Percentiles rank a stretch among this genome's conserved stretches.
These are phyloP conservation scores for Antheraea pernyi DNA, from an alignment of 1,140 invertebrate genomes.

Conservation along the genomic window DNA sequence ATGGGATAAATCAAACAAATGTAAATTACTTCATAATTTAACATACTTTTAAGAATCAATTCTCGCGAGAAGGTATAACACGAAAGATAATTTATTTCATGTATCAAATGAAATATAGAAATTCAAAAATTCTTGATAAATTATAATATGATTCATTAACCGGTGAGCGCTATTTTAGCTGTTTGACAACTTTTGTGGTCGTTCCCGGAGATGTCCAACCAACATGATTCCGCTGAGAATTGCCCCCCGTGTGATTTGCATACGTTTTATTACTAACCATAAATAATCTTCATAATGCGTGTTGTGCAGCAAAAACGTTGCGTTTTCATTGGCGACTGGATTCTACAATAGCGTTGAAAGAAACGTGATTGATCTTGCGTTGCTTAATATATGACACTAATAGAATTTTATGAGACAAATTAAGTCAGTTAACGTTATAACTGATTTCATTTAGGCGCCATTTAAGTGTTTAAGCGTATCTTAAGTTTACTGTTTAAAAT, in stretches of 20 bases:
- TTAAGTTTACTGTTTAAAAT: neutral
- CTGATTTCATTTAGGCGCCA: constrained; percentile 13
- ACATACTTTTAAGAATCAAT: no score
- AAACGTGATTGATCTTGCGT: constrained; percentile 12
- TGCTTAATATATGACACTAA: constrained; percentile 11
- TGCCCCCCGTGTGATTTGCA: constrained; percentile 49
- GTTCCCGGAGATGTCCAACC: constrained; percentile 39
- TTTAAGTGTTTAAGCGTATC: constrained; percentile 4
- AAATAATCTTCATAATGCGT: constrained; percentile 38
- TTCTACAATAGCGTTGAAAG: neutral
- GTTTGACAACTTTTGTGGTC: constrained; percentile 31
- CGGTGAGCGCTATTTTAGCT: constrained; percentile 39
- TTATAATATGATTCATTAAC: neutral
- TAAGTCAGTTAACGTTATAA: constrained; percentile 4
- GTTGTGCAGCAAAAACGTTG: constrained; percentile 31
- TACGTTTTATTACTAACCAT: constrained; percentile 45
- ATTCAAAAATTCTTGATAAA: neutral
- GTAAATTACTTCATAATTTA: no score
- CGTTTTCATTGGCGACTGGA: constrained; percentile 14
- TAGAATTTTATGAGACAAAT: constrained; percentile 13
- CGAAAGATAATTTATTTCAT: no score
- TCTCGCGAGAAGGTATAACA: no score
- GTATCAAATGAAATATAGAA: neutral
- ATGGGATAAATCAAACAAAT: no score
- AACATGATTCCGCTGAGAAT: constrained; percentile 51